Conservation (phyloP, 2,888 invertebrate genomes). For the Campoletis raptor region DNA sequence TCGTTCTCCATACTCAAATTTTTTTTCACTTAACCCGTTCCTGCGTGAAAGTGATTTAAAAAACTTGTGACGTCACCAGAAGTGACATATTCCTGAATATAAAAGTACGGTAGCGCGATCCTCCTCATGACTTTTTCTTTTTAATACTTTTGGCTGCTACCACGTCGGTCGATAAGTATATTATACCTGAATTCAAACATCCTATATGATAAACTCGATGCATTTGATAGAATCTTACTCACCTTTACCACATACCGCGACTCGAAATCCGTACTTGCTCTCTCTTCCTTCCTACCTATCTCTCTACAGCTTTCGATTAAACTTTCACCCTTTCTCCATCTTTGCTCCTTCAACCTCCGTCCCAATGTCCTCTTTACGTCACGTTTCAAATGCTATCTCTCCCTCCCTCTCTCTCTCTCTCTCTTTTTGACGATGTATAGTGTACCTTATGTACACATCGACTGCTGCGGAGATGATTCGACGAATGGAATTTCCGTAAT, state of each 20-base stretch:
- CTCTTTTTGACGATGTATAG: slow-evolving; percentile 21
- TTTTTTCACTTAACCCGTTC: too few species aligned
- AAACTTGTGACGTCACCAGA: too few species aligned
- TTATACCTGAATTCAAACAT: neutral
- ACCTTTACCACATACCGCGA: slow-evolving; percentile 4
- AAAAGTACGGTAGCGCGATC: too few species aligned
- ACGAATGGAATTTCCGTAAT: slow-evolving; percentile 68
- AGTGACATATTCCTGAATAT: too few species aligned
- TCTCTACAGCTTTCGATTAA: slow-evolving; percentile 64
- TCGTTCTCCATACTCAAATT: too few species aligned
- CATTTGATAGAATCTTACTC: slow-evolving; percentile 30
- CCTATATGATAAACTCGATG: slow-evolving; percentile 3
- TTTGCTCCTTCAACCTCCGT: slow-evolving; percentile 37
- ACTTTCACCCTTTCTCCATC: slow-evolving; percentile 56
- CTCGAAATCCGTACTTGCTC: slow-evolving; percentile 28
- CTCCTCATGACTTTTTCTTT: too few species aligned
- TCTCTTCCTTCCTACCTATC: slow-evolving; percentile 10
- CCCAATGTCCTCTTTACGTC: slow-evolving; percentile 5
- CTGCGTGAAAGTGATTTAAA: too few species aligned
- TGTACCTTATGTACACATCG: slow-evolving; percentile 52
- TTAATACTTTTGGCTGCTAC: too few species aligned
- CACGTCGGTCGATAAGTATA: too few species aligned
- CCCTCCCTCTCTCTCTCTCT: neutral
- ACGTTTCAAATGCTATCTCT: slow-evolving; percentile 21
- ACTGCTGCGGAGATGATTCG: slow-evolving; percentile 56